phyloP scores from a whole-genome alignment of 2,797 vertebrate species.

The Ciconia nigra region DNA sequence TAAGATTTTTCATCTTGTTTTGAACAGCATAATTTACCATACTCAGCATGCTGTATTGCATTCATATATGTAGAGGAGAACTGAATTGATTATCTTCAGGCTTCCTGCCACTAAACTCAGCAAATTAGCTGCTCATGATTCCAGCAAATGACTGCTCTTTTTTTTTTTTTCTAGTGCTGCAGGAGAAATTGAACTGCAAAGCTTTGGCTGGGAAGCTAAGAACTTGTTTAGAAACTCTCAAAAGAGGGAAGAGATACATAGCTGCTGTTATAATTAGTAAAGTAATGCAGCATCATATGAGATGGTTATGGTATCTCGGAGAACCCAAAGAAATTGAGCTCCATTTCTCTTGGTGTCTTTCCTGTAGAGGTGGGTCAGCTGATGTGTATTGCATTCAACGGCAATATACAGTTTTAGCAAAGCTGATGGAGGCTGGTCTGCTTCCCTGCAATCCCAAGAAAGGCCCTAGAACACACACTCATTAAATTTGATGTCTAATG shows the following conservation, averaged over 20 bases:
- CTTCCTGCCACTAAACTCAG: slow-evolving; percentile 41
- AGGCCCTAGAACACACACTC: neutral
- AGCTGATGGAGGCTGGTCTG: neutral
- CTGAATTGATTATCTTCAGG: slow-evolving; percentile 29
- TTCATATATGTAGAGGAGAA: slow-evolving; percentile 12
- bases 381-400: neutral
- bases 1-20: slow-evolving; percentile 4
- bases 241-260: neutral
- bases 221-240: neutral
- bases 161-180: neutral
- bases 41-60: neutral
- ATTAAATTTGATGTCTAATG: neutral
- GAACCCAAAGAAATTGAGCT: neutral
- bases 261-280: neutral
- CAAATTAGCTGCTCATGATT: slow-evolving; percentile 44
- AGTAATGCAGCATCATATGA: neutral
- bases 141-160: slow-evolving; percentile 12
- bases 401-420: neutral
- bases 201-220: neutral
- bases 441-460: neutral
- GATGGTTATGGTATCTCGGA: neutral
- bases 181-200: neutral
- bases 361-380: accelerated
- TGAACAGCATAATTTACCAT: neutral
- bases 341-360: neutral